Percentiles rank a stretch among this genome's conserved stretches.
These are phyloP conservation scores for Plecturocebus donacophilus DNA, from an alignment of 2,113 vertebrate species.

Conservation along the genomic window DNA sequence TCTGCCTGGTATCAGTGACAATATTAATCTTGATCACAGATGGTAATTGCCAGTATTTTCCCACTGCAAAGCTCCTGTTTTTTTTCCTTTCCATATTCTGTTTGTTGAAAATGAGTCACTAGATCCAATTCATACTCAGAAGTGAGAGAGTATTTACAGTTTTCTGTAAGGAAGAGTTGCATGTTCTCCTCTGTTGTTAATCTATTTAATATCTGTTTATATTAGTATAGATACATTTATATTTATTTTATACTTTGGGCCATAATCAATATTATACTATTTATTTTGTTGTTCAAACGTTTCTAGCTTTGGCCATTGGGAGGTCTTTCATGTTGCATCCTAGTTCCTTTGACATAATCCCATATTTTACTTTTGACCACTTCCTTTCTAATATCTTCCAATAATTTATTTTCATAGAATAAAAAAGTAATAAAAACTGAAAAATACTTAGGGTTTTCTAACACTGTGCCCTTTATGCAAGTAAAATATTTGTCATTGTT, in stretches of 20 bases:
- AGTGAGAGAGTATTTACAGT: neutral
- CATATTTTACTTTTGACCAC: neutral
- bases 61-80: neutral
- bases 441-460: slow-evolving; percentile 61
- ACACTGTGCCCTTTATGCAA: slow-evolving; percentile 66
- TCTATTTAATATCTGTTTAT: neutral
- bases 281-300: neutral
- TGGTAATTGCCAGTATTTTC: neutral
- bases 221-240: neutral
- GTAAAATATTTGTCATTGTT: slow-evolving; percentile 69
- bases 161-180: neutral
- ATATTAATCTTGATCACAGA: neutral
- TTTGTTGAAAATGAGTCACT: neutral
- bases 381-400: slow-evolving; percentile 40
- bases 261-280: neutral
- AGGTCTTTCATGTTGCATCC: neutral
- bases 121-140: neutral
- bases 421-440: slow-evolving; percentile 48
- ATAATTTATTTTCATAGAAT: slow-evolving; percentile 31
- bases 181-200: neutral
- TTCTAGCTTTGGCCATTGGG: neutral
- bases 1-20: neutral
- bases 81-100: neutral
- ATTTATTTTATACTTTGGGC: neutral
- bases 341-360: neutral